Conservation (phyloP, 2,113 vertebrate species). For the Symphodus melops region DNA sequence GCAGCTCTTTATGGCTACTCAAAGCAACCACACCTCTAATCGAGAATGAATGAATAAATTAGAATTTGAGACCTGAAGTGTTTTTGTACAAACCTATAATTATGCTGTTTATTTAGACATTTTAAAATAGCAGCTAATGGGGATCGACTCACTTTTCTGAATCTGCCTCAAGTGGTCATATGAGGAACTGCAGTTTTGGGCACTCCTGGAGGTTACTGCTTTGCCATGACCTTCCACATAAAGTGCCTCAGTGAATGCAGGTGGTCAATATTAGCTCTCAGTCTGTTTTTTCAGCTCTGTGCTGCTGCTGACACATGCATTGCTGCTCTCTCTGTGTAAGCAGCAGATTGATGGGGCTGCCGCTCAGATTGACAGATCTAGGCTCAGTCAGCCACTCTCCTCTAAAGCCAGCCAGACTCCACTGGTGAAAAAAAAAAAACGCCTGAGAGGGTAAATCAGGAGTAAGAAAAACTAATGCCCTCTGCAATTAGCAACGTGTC, state of each 20-base stretch:
- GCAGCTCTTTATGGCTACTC: too few relatives aligned
- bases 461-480: slow-evolving; percentile 42
- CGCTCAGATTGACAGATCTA: slow-evolving; percentile 62
- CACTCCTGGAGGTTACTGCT: background rate
- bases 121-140: too few relatives aligned
- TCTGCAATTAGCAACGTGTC: slow-evolving; percentile 62
- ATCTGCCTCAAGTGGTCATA: too few relatives aligned
- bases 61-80: too few relatives aligned
- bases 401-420: slow-evolving; percentile 18
- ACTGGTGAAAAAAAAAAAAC: slow-evolving; percentile 27
- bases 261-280: background rate
- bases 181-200: too few relatives aligned
- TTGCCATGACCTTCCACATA: background rate
- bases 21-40: too few relatives aligned
- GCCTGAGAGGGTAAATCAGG: slow-evolving; percentile 30
- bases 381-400: slow-evolving; percentile 44
- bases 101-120: too few relatives aligned
- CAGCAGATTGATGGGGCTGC: slow-evolving; percentile 62
- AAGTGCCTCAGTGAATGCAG: slow-evolving; percentile 3
- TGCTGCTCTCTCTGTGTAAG: slow-evolving; percentile 41
- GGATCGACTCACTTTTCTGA: too few relatives aligned
- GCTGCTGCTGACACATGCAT: slow-evolving; percentile 24
- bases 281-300: slow-evolving; percentile 7
- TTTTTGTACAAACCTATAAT: too few relatives aligned
- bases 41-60: too few relatives aligned